Evolutionary conservation across 2,797 vertebrate genomes (phyloP).

Genomic region (Eospalax fontanierii): DNA sequence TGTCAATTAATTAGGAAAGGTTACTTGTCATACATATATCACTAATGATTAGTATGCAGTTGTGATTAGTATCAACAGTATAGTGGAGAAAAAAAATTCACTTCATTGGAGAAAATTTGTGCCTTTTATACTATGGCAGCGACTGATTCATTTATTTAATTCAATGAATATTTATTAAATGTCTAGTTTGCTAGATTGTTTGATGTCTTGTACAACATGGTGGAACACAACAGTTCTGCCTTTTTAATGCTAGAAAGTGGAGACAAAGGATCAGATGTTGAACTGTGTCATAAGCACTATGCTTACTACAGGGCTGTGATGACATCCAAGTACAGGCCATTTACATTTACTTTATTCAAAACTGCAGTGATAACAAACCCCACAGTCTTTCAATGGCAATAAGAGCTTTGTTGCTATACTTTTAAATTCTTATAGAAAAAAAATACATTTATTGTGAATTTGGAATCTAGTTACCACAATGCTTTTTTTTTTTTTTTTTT

Average conservation of each 20-base stretch:
- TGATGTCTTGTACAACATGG: background rate
- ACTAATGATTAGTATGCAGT: background rate
- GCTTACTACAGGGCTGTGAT: constrained; percentile 1
- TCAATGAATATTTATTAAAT: constrained; percentile 7
- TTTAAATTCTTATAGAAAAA: background rate
- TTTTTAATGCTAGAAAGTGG: background rate
- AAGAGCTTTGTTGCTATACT: background rate
- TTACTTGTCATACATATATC: background rate
- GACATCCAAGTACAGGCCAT: background rate
- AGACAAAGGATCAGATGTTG: background rate
- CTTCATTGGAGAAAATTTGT: background rate
- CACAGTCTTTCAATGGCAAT: background rate
- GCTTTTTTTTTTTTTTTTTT: too few relatives aligned
- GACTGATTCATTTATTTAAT: constrained; percentile 16
- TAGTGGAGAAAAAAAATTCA: background rate
- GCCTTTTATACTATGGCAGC: background rate
- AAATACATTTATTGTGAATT: background rate
- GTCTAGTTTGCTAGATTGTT: background rate
- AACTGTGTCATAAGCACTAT: background rate
- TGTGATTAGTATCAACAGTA: background rate
- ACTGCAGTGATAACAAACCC: background rate
- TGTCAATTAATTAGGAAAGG: constrained; percentile 12
- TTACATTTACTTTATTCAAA: constrained; percentile 32
- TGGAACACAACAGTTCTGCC: background rate
- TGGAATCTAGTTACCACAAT: background rate